Evolutionary conservation across 1,140 invertebrate species (phyloP).

Genomic region (Sinonovacula constricta): DNA sequence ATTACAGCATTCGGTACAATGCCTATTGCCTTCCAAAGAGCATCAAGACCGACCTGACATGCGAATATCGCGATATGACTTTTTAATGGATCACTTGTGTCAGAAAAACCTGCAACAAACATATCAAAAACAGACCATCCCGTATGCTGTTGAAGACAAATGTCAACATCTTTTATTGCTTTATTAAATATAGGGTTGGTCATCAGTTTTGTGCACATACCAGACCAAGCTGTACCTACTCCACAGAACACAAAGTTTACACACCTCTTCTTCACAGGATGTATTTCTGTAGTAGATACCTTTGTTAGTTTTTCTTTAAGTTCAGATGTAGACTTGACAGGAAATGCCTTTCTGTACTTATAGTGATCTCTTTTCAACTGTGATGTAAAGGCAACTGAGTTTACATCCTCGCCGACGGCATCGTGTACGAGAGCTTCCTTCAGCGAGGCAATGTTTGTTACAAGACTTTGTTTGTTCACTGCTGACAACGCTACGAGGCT

Average conservation of each 20-base stretch:
- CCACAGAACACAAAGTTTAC: slow-evolving; percentile 67
- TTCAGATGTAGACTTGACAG: slow-evolving; percentile 38
- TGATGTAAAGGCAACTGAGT: slow-evolving; percentile 57
- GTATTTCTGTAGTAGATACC: background rate
- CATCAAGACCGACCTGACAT: slow-evolving; percentile 63
- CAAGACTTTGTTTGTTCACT: slow-evolving; percentile 11
- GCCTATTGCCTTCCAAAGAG: slow-evolving; percentile 60
- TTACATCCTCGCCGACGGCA: slow-evolving; percentile 9
- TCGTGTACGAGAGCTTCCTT: too few relatives aligned
- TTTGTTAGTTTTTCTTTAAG: slow-evolving; percentile 14
- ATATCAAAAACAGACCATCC: slow-evolving; percentile 49
- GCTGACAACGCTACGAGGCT: slow-evolving; percentile 30
- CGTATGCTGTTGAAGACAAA: slow-evolving; percentile 43
- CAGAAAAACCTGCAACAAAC: slow-evolving; percentile 14
- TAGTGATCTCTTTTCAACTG: slow-evolving; percentile 56
- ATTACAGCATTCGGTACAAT: slow-evolving; percentile 60
- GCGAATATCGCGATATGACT: slow-evolving; percentile 67
- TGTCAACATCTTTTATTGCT: slow-evolving; percentile 56
- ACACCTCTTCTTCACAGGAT: background rate
- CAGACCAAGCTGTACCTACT: slow-evolving; percentile 62
- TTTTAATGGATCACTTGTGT: slow-evolving; percentile 61
- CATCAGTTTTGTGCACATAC: slow-evolving; percentile 61
- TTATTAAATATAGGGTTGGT: slow-evolving; percentile 39
- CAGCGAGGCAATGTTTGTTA: too few relatives aligned
- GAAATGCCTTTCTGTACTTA: slow-evolving; percentile 29